These are phyloP conservation scores for Acrocephalus arundinaceus DNA, from an alignment of 2,113 vertebrate genomes.

Conservation along the genomic window DNA sequence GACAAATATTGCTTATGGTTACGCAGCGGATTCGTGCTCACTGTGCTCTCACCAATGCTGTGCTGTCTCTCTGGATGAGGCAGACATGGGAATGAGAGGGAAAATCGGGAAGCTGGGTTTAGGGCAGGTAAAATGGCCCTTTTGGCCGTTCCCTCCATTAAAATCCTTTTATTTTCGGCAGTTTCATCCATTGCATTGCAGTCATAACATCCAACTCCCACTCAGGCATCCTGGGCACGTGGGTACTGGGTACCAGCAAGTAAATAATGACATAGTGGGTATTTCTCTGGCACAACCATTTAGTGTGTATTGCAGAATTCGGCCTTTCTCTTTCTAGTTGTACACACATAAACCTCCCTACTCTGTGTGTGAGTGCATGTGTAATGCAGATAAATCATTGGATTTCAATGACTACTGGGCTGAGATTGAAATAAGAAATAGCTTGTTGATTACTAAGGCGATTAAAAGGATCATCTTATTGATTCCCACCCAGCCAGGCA, in stretches of 20 bases:
- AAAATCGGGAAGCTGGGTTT: background rate
- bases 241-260: background rate
- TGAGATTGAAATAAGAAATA: conserved; percentile 72
- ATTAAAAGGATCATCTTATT: conserved; percentile 77
- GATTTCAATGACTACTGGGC: conserved; percentile 46
- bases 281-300: background rate
- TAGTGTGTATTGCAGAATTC: background rate
- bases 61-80: background rate
- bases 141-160: background rate
- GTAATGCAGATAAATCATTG: conserved; percentile 60
- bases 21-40: fast-evolving
- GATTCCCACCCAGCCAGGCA: conserved; percentile 74
- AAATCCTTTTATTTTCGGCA: background rate
- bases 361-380: background rate
- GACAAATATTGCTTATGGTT: background rate
- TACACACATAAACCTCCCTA: background rate
- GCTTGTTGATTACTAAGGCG: conserved; percentile 76
- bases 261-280: background rate
- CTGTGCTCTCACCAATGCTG: background rate
- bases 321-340: background rate
- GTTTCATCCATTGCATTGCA: background rate
- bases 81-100: background rate
- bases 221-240: background rate
- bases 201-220: background rate
- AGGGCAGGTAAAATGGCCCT: background rate